Evolutionary conservation across 1,140 invertebrate species (phyloP), one percentile per base, ranked within the genome.

Genomic region (Laupala kohalensis): DNA sequence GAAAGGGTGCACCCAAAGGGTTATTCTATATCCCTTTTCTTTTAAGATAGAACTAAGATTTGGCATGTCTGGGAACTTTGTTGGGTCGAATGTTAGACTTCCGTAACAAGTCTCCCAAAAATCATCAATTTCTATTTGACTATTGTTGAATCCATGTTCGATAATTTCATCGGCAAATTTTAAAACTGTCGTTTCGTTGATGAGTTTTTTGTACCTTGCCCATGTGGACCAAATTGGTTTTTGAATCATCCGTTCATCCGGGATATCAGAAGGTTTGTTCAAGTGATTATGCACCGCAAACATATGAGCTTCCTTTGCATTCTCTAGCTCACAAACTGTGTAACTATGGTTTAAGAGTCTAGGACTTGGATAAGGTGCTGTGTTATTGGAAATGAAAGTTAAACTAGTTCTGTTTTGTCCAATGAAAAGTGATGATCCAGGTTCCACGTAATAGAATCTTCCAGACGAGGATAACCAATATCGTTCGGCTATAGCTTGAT

Each of bases 141-240:
- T 91, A 77, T 89, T 86, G 0, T 86, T 82, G 75, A 94, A 96
- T 0, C 86, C 87, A 76, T 91, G 76, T 0, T 81, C 77, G 0
- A 83, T 74, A 67, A 97, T 95, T 76, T 90, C 83, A 53, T 88
- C 72, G 0, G 89, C 92, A 77, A 90, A 96, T 6, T 89, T 78
- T 3, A 88, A 73, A 0, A 95, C 85, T 24, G 85, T 84, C 0
- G 76, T 74, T 65, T 92, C 87, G 75, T 87, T 86, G 0, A 97
- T n/a, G n/a, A n/a, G n/a, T n/a, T n/a, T n/a, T n/a, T n/a, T n/a
- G n/a, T n/a, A n/a, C n/a, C n/a, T n/a, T 88, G 28, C 90, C 94
- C 94, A 96, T 0, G 94, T 97, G 0, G 93, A 95, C 94, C 94
- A 97, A 70, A 96, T 89, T 0, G 94, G 94, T 78, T 90, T 81